Base-by-base conservation (phyloP, 2,888 invertebrate genomes). In the Galerucella pusilla region DNA sequence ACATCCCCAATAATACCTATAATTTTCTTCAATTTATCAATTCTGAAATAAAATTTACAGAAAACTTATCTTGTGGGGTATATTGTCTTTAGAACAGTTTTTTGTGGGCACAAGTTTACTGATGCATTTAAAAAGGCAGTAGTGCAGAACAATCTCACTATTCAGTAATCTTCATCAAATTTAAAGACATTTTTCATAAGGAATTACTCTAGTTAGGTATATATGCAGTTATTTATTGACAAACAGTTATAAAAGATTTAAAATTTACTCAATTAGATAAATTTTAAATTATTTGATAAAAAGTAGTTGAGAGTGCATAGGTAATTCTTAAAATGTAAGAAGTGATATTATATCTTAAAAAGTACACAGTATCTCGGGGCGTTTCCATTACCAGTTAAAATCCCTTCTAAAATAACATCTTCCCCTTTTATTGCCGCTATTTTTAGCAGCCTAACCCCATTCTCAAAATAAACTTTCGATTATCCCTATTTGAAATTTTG, bases 121-220 rank as follows among this genome's bases (percentile, higher is more conserved):
- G 64, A 64, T 35, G 64, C 64, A 64, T 42, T 54, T 14, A 64
- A 42, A 64, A 42, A 16, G 16, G 14, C 64, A 64, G 42, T 16
- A 45, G 64, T 64, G 64, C 64, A 64, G 16, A 64, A 64, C 64
- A 64, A n/a, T 10, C 1, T 64, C 10, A 54, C 2, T 49, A 49
- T 12, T 61, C 61, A 28, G 42, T 64, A 10, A n/a, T 45, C 11
- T 61, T 35, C 61, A 61, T 9, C 28, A 61, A 59, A 25, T 59
- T 12, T 11, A 20, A 25, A 12, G 11, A 11, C n/a, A 25, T 59
- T 11, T 25, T 59, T 42, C 9, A 35, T 35, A 6, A 6, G 35
- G 35, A 35, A 35, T 35, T 42, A 42, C 35, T 42, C 35, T 42
- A 7, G 35, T 42, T 42, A 9, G 35, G 35, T 42, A 42, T 42